A percentile compares a stretch with the other conserved stretches of the same genome.
Evolutionary conservation across 1,140 invertebrate genomes (phyloP).

Genomic region (Cherax quadricarinatus): DNA sequence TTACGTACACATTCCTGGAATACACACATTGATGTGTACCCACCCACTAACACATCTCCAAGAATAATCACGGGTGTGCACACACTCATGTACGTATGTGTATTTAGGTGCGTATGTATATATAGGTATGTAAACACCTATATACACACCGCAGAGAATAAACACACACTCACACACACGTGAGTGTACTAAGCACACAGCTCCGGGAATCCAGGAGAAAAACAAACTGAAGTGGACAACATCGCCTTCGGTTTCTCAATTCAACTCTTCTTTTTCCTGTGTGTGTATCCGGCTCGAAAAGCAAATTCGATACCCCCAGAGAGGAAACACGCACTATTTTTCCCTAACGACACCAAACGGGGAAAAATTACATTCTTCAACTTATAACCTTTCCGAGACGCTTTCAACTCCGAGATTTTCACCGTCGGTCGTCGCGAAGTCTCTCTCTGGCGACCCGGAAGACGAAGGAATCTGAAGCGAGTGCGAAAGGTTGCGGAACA

Average conservation of each 20-base stretch:
- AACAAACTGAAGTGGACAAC: not conserved
- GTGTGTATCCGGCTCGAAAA: not conserved
- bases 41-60: too few species aligned
- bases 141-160: not conserved
- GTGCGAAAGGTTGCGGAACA: not conserved
- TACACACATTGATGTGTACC: too few species aligned
- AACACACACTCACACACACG: too few species aligned
- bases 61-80: too few species aligned
- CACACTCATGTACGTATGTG: too few species aligned
- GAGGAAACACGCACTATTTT: slow-evolving; percentile 25
- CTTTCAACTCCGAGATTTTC: not conserved
- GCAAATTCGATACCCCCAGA: slow-evolving; percentile 18
- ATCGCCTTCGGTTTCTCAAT: slow-evolving; percentile 4
- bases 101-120: too few species aligned
- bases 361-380: slow-evolving; percentile 16
- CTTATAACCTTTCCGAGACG: slow-evolving; percentile 23
- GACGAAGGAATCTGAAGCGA: too few species aligned
- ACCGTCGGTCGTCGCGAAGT: not conserved
- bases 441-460: too few species aligned
- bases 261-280: not conserved
- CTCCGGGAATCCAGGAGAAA: not conserved
- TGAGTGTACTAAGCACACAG: not conserved
- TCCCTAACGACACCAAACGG: slow-evolving; percentile 10
- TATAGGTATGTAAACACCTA: not conserved
- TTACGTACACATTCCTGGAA: too few species aligned